These are phyloP conservation scores for Paralvinella palmiformis DNA, from an alignment of 1,140 invertebrate genomes.

Conservation along the genomic window DNA sequence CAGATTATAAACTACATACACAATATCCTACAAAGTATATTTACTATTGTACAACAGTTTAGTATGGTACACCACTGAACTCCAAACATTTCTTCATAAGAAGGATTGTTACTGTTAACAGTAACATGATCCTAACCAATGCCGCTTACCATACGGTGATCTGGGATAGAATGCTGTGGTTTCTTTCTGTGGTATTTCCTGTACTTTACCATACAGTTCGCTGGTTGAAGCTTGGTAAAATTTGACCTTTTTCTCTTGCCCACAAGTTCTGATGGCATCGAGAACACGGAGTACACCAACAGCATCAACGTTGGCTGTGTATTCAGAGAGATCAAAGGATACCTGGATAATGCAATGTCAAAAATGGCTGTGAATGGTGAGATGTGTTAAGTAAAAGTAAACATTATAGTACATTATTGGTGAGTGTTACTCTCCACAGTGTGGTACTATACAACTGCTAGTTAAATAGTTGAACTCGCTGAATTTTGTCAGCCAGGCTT, in stretches of 20 bases:
- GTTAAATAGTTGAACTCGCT: too few relatives aligned
- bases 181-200: conserved; percentile 93
- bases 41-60: too few relatives aligned
- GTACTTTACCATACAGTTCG: conserved; percentile 96
- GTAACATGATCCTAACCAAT: too few relatives aligned
- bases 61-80: too few relatives aligned
- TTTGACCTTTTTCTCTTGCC: conserved; percentile 73
- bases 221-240: conserved; percentile 98
- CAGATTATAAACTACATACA: too few relatives aligned
- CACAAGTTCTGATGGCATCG: conserved; percentile 91
- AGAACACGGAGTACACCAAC: conserved; percentile 91
- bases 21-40: too few relatives aligned
- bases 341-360: conserved; percentile 54
- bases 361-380: background rate
- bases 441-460: too few relatives aligned
- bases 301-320: conserved; percentile 97
- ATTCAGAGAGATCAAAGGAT: conserved; percentile 96
- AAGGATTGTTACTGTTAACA: too few relatives aligned
- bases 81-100: too few relatives aligned
- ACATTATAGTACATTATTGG: background rate
- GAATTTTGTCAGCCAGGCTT: background rate
- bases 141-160: conserved; percentile 89
- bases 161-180: conserved; percentile 98
- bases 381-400: background rate
- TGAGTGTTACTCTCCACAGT: too few relatives aligned